A percentile compares a stretch with the other conserved stretches of the same genome.
Conservation (phyloP, 2,797 vertebrate species). For the Bovichtus variegatus region DNA sequence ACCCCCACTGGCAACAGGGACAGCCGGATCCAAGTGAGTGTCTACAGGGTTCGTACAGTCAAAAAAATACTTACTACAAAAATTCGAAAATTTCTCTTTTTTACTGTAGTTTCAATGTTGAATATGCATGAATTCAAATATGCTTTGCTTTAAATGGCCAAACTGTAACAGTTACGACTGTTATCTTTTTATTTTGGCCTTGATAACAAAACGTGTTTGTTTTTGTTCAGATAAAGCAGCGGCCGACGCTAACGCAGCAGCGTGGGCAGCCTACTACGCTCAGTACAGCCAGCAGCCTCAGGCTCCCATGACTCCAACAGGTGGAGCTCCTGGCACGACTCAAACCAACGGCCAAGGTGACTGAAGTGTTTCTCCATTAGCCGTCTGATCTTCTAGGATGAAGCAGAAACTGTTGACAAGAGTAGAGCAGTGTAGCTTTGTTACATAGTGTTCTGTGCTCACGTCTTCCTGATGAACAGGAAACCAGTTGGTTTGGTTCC, state of each 20-base stretch:
- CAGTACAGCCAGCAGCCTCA: slow-evolving; percentile 99
- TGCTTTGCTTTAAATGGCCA: too few relatives aligned
- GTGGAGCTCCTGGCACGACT: slow-evolving; percentile 91
- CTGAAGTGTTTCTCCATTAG: background rate
- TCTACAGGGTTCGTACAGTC: too few relatives aligned
- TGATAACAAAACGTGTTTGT: slow-evolving; percentile 2
- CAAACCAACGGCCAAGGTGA: slow-evolving; percentile 98
- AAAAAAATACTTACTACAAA: too few relatives aligned
- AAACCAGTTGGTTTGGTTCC: slow-evolving; percentile 44
- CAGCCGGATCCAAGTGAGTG: slow-evolving; percentile 95
- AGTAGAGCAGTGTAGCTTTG: slow-evolving; percentile 64
- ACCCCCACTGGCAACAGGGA: slow-evolving; percentile 98
- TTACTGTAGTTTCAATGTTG: too few relatives aligned
- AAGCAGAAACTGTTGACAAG: background rate
- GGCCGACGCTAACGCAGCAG: slow-evolving; percentile 97
- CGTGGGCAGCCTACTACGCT: slow-evolving; percentile 99
- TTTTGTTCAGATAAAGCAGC: slow-evolving; percentile 92
- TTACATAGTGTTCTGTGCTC: slow-evolving; percentile 43
- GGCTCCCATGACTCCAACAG: slow-evolving; percentile 94
- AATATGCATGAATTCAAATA: too few relatives aligned
- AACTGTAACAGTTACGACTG: background rate
- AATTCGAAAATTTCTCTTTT: too few relatives aligned
- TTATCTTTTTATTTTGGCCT: background rate
- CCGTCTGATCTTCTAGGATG: background rate
- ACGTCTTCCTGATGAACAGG: slow-evolving; percentile 45